Evolutionary conservation across 1,140 invertebrate genomes (phyloP), one percentile per base, ranked within the genome.

Genomic region (Drosophila baimaii): DNA sequence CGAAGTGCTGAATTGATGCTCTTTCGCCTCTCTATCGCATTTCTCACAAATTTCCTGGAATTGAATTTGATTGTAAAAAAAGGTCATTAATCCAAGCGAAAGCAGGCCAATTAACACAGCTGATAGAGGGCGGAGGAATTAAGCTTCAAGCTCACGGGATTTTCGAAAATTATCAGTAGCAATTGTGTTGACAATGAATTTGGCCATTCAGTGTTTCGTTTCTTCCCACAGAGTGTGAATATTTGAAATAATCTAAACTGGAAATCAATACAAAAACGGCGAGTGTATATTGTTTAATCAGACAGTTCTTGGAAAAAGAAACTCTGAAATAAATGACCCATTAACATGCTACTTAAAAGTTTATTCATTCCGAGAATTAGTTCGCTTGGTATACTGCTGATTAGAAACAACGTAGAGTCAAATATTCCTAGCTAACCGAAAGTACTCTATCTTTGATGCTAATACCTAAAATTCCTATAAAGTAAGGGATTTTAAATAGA

Each of bases 1-100:
- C 94, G 93, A 81, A 89, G 92, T 90, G 93, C 92, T 92, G 95
- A 96, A 91, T 93, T 93, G 94, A 95, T 92, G 75, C 57, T 85
- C 82, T 51, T 84, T 91, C 15, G 90, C 90, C 72, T 92, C 93
- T 37, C 90, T 76, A 44, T 93, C 92, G 73, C 93, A 93, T 76
- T 91, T 85, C 61, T 93, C 92, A 9, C 92, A 92, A 55, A 94
- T 92, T 92, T 93, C 93, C 93, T 94, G 79, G 49, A 92, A 92
- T 52, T 21, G 17, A 15, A 13, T 15, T 5, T 35, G 2, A 35
- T 5, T 15, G 2, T 35, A 15, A 47, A 19, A 29, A 47, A 35
- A 41, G 23, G 17, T 33, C 19, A 68, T 49, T 68, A 66, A 33
- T 62, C 27, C n/a, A 44, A 33, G 41, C 29, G 13, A 23, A 17